Evolutionary conservation across 2,113 vertebrate species (phyloP), one percentile per base, ranked within the genome.

Genomic region (Ptilonorhynchus violaceus): DNA sequence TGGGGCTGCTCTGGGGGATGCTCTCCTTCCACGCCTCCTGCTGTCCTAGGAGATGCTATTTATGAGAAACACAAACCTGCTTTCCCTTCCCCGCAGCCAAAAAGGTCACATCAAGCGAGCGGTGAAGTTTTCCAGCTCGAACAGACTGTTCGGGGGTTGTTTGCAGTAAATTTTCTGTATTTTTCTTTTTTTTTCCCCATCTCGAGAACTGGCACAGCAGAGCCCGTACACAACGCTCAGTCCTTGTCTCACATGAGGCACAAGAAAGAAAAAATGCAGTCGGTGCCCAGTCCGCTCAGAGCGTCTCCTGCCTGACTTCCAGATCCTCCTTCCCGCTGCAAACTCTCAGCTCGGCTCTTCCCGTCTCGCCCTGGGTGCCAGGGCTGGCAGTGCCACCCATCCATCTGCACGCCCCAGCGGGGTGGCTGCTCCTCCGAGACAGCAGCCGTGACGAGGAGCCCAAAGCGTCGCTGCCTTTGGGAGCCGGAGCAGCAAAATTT

Each of bases 141-240:
- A 80, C 95, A 96, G 96, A 91, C 86, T 96, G 86, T 91, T 58
- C 4, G 80, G 96, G 95, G 93, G 93, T 52, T 96, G 91, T 49
- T 79, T 80, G 87, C 84, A 44, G 83, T 22, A n/a, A 50, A 46
- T 70, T 79, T 63, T 52, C 31, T 46, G 37, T 5, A 28, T 6
- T 31, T 31, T 35, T 24, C 50, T 31, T 46, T 78, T 64, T 89
- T 75, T 76, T 50, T 22, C 25, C 4, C 15, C 39, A 67, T 72
- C 35, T 92, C 2, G 0, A 83, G 75, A 93, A 50, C n/a, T 41
- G 37, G 67, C 13, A 1, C 86, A 25, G 68, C 76, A 81, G 42
- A 90, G 67, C 68, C 41, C 0, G 0, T 22, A 31, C 24, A 3
- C 4, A 1, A 15, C 1, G 1, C 19, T 53, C 11, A 41, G 70